These are phyloP conservation scores for Lagodon rhomboides DNA, from an alignment of 2,797 vertebrate species.

Conservation along the genomic window DNA sequence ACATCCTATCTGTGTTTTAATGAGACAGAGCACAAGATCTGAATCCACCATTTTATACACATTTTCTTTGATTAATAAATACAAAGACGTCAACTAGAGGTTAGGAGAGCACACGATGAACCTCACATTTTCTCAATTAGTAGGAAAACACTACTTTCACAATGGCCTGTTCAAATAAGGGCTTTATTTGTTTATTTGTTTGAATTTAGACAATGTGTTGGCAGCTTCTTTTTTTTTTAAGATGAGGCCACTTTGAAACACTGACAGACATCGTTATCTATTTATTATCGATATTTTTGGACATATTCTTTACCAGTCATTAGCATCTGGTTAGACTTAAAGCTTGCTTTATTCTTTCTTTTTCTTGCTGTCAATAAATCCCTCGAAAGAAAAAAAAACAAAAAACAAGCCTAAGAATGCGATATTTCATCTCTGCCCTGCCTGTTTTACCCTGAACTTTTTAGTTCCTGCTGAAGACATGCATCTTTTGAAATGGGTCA, in stretches of 20 bases:
- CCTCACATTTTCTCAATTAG: neutral
- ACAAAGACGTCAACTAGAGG: neutral
- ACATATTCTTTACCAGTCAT: neutral
- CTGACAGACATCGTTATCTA: neutral
- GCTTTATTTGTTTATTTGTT: constrained; percentile 19
- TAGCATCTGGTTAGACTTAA: neutral
- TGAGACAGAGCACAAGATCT: neutral
- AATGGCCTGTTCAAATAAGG: neutral
- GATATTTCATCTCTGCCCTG: neutral
- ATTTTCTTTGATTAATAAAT: constrained; percentile 1
- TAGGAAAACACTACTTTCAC: constrained; percentile 6
- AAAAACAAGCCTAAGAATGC: neutral
- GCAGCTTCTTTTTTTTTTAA: neutral
- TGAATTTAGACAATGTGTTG: constrained; percentile 20
- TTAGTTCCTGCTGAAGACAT: neutral
- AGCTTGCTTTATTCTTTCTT: neutral
- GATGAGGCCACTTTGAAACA: too few relatives aligned
- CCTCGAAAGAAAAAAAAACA: neutral
- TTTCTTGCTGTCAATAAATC: neutral
- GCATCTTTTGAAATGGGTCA: neutral
- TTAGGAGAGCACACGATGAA: neutral
- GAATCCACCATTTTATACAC: neutral
- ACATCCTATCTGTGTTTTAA: too few relatives aligned
- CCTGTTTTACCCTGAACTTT: neutral
- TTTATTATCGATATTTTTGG: too few relatives aligned